These are phyloP conservation scores for Aeoliscus strigatus DNA, from an alignment of 2,797 vertebrate species.

Conservation along the genomic window DNA sequence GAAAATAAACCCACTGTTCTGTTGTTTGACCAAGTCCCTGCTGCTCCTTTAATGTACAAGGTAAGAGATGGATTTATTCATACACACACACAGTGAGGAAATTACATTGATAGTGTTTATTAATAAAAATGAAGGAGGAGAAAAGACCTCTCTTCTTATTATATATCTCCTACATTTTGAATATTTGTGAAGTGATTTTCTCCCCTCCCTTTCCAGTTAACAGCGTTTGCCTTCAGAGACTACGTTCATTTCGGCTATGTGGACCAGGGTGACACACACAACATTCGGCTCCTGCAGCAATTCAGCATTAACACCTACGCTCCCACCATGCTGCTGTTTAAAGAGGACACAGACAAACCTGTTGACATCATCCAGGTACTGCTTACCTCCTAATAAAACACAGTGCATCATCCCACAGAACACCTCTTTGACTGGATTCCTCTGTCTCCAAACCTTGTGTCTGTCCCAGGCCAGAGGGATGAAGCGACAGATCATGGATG, in stretches of 20 bases:
- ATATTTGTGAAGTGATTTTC: not conserved
- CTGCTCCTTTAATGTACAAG: slow-evolving; percentile 85
- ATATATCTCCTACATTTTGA: not conserved
- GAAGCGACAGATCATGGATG: slow-evolving; percentile 89
- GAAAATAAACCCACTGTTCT: slow-evolving; percentile 91
- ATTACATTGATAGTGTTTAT: too few species aligned
- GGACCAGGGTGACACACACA: slow-evolving; percentile 74
- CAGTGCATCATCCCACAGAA: too few species aligned
- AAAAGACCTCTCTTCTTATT: not conserved
- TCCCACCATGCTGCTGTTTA: slow-evolving; percentile 91
- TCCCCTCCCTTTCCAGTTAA: slow-evolving; percentile 73
- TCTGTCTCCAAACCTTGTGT: not conserved
- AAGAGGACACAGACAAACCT: slow-evolving; percentile 83
- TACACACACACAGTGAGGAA: not conserved
- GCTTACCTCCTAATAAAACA: too few species aligned
- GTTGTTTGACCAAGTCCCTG: slow-evolving; percentile 83
- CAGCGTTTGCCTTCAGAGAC: slow-evolving; percentile 86
- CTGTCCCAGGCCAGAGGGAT: slow-evolving; percentile 81
- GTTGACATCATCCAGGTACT: slow-evolving; percentile 87
- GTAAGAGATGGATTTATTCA: slow-evolving; percentile 57
- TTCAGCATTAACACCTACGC: slow-evolving; percentile 86
- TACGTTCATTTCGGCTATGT: slow-evolving; percentile 91
- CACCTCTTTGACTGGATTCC: too few species aligned
- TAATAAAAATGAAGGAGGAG: too few species aligned
- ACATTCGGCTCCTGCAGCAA: slow-evolving; percentile 72